Base-by-base conservation (phyloP, 2,113 vertebrate genomes). In the Chamaetylas fuelleborni region DNA sequence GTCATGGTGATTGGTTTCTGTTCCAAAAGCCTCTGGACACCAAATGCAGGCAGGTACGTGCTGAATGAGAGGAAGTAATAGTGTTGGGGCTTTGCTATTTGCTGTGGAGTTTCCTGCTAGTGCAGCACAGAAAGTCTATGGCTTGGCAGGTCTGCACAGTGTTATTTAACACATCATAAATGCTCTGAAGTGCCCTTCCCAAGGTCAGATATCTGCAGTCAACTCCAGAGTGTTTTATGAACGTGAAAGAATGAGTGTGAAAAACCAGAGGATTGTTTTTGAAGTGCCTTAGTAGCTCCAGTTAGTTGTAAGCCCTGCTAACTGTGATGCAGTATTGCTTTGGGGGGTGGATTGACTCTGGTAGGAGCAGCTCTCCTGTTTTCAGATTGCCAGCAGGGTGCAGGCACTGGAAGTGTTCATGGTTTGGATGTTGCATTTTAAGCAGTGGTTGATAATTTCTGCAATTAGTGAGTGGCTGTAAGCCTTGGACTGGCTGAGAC, bases 141-240 rank as follows among this genome's bases (percentile, higher is more conserved):
- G 45, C 57, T 89, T 85, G 84, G 86, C 84, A 80, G 62, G 33
- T 82, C 93, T 97, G 94, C 9, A 10, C 73, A 72, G 25, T 69
- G 65, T 96, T 72, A 48, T 19, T 89, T 89, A 58, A 64, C 91
- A 95, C 89, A 26, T 96, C 57, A 1, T 96, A 94, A 95, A 95
- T 34, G 70, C 57, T 87, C 57, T 14, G 0, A 56, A 58, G 43
- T 45, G 65, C 62, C 78, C 93, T 95, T 95, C 42, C n/a, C 25
- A 38, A 61, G 89, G 89, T 95, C 94, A 90, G 70, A 33, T 76
- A 72, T 40, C 81, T 81, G 70, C 78, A 76, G 57, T 42, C 61
- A 54, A 2, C 50, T 89, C 56, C 42, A 64, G 74, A 42, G 45
- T 65, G 73, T 65, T 67, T 94, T 91, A 92, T 58, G 87, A 85